A percentile compares a stretch with the other conserved stretches of the same genome.
Conservation (phyloP, 2,797 vertebrate genomes). For the Micropoecilia bifurca region DNA sequence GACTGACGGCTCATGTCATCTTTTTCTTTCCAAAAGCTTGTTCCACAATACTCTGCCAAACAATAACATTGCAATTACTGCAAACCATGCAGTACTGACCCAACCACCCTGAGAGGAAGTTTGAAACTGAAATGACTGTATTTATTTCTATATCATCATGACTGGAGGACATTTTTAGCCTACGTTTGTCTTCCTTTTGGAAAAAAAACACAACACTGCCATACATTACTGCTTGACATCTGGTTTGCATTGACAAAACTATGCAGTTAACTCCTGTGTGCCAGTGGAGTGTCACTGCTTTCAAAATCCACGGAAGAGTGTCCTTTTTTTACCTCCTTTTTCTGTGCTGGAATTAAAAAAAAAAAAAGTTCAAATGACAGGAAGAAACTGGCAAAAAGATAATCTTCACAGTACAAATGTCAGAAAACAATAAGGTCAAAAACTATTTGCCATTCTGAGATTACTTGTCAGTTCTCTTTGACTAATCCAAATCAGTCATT, state of each 20-base stretch:
- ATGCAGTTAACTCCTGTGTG: conserved; percentile 83
- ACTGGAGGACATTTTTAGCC: conserved; percentile 70
- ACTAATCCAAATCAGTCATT: conserved; percentile 69
- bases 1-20: conserved; percentile 47
- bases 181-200: conserved; percentile 77
- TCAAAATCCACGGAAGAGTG: conserved; percentile 71
- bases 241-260: conserved; percentile 85
- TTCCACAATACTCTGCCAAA: conserved; percentile 63
- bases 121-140: conserved; percentile 61
- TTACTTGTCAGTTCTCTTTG: conserved; percentile 64
- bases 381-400: conserved; percentile 55
- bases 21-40: conserved; percentile 23
- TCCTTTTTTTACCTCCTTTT: conserved; percentile 44
- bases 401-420: conserved; percentile 30
- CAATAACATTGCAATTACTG: conserved; percentile 74
- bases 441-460: conserved; percentile 34
- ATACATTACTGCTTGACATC: conserved; percentile 86
- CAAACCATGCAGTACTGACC: conserved; percentile 67
- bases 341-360: conserved; percentile 72
- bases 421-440: conserved; percentile 1
- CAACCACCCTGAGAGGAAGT: conserved; percentile 61
- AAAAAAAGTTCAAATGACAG: conserved; percentile 71
- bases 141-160: conserved; percentile 74
- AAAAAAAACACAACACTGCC: conserved; percentile 68
- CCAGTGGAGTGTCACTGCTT: conserved; percentile 78